Evolutionary conservation across 2,113 vertebrate species (phyloP).

Genomic region (Eubucco bourcierii): DNA sequence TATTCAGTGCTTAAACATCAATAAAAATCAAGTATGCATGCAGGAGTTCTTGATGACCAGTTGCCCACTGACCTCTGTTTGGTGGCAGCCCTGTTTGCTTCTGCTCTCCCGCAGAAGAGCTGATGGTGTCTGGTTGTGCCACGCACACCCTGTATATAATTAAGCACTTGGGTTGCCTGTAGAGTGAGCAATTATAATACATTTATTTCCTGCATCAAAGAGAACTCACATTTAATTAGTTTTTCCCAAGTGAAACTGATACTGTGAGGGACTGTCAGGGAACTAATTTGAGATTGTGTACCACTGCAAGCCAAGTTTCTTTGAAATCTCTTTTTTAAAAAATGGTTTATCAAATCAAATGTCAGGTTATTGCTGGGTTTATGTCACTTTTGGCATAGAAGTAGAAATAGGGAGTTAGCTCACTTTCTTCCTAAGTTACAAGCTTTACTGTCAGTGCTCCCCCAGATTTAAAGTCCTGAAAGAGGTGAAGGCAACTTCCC

Average conservation of each 20-base stretch:
- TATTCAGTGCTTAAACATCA: neutral
- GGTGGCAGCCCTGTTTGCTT: neutral
- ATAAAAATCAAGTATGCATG: neutral
- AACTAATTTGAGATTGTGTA: slow-evolving; percentile 34
- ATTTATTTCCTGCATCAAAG: slow-evolving; percentile 42
- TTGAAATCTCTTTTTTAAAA: slow-evolving; percentile 10
- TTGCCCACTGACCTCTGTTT: neutral
- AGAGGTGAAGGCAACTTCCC: neutral
- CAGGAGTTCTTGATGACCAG: neutral
- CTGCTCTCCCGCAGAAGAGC: neutral
- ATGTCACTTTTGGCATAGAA: neutral
- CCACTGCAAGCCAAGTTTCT: neutral
- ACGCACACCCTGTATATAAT: neutral
- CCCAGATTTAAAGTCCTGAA: neutral
- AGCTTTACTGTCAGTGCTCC: neutral
- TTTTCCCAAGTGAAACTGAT: slow-evolving; percentile 46
- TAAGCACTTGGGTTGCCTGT: neutral
- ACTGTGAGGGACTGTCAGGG: neutral
- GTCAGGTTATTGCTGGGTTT: neutral
- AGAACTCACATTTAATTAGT: slow-evolving; percentile 43
- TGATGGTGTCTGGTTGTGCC: neutral
- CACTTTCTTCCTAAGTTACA: neutral
- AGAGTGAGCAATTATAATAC: neutral
- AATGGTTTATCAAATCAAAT: neutral
- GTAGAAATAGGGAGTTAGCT: neutral